Percentiles rank a stretch among this genome's conserved stretches.
Evolutionary conservation across 2,113 vertebrate genomes (phyloP).

Genomic region (Pelvicachromis taeniatus): DNA sequence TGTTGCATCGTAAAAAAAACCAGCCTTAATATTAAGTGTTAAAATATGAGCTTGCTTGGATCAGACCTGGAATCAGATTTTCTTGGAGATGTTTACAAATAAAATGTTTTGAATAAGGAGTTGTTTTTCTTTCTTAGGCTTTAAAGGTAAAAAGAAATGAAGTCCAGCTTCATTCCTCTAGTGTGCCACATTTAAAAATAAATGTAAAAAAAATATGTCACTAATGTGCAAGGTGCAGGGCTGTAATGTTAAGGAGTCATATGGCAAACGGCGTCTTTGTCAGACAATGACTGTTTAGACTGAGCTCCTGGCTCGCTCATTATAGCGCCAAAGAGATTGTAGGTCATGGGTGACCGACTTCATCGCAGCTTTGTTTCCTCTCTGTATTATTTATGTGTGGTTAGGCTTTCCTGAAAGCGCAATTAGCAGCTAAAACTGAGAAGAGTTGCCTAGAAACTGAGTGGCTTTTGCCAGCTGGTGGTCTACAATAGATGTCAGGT

Average conservation of each 20-base stretch:
- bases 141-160: neutral
- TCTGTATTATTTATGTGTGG: constrained; percentile 46
- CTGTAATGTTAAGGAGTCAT: neutral
- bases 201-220: neutral
- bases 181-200: neutral
- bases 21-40: neutral
- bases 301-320: constrained; percentile 7
- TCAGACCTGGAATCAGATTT: neutral
- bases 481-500: constrained; percentile 44
- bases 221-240: neutral
- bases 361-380: constrained; percentile 50
- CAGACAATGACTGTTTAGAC: constrained; percentile 1
- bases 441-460: constrained; percentile 61
- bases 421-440: constrained; percentile 51
- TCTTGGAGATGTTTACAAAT: neutral
- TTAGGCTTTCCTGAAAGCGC: constrained; percentile 49
- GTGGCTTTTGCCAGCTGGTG: constrained; percentile 41
- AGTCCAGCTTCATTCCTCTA: neutral
- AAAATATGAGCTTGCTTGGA: neutral
- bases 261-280: neutral
- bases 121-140: neutral
- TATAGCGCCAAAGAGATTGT: constrained; percentile 17
- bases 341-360: constrained; percentile 43
- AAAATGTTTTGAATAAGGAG: neutral
- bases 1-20: constrained; percentile 3